These are phyloP conservation scores for Verasper variegatus DNA, from an alignment of 2,113 vertebrate genomes.

Conservation along the genomic window DNA sequence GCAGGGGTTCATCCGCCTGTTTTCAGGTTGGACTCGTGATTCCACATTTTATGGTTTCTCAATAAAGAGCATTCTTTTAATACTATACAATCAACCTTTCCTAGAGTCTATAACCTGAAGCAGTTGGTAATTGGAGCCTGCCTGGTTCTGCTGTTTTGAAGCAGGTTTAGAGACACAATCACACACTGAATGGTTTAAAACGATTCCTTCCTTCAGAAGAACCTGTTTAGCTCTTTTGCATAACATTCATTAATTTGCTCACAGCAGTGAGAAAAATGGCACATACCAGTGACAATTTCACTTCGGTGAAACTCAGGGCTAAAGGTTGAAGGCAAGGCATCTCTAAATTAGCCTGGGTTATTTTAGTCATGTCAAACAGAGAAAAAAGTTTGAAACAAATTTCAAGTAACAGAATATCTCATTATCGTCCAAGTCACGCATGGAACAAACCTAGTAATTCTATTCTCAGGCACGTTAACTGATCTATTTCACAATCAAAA, in stretches of 20 bases:
- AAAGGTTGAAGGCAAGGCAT: constrained; percentile 26
- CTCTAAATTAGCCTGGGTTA: neutral
- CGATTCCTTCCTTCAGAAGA: neutral
- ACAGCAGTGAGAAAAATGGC: constrained; percentile 57
- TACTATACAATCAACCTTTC: neutral
- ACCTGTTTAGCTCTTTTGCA: constrained; percentile 1
- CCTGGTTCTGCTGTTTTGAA: no score
- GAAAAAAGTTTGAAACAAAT: neutral
- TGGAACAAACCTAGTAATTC: neutral
- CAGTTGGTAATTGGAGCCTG: neutral
- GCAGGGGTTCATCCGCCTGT: neutral
- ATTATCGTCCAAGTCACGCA: neutral
- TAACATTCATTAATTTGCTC: constrained; percentile 33
- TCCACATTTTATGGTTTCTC: constrained; percentile 53
- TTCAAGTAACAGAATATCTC: no score
- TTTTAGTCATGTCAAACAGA: constrained; percentile 23
- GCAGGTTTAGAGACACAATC: constrained; percentile 2
- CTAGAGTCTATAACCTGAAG: neutral
- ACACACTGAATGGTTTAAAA: neutral
- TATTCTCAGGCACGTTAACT: no score
- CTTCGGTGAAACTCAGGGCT: constrained; percentile 40
- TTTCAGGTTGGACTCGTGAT: constrained; percentile 62
- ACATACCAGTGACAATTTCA: constrained; percentile 55
- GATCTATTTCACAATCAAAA: neutral
- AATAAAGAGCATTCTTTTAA: constrained; percentile 38